Base-by-base conservation (phyloP, 2,888 invertebrate species). In the Ischnus inquisitorius region DNA sequence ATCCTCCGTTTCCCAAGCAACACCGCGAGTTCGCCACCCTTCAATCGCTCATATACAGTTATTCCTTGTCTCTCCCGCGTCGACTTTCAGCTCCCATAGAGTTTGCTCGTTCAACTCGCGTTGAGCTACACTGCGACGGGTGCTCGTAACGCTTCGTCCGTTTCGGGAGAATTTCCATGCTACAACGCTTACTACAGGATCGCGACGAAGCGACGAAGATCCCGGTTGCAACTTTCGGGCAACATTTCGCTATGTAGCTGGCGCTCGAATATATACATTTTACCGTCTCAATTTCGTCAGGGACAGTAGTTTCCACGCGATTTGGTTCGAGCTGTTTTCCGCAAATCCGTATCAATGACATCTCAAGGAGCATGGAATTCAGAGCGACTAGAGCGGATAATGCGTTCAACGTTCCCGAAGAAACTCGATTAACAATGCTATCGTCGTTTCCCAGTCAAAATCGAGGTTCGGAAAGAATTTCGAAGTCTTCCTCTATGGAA, bases 41-140 rank as follows among this genome's bases (percentile, higher is more conserved):
- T 34, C 34, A 34, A 48, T 25, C 60, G 68, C 57, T 62, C 72
- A 64, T 72, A 67, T 64, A 34, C 65, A 82, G 81, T 79, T 84
- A 79, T 65, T 80, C 83, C 75, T 77, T n/a, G 77, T 67, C 34
- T 34, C 34, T 34, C 34, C 6, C 34, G 4, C 67, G 19, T n/a
- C 28, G 68, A 16, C 19, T 22, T 41, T 71, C 57, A 14, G 6
- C 57, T 51, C 57, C 57, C 14, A 71, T 71, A 16, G 34, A 68
- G 41, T 41, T 41, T 41, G n/a, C 41, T 60, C 57, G 71, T 14
- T 57, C 22, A 71, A 60, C n/a, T 71, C 57, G 25, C 14, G 71
- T 72, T 25, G 25, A 34, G 43, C n/a, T 57, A 57, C n/a, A 57
- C 41, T 71, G 71, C 57, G 57, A 41, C 71, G 57, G 71, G 25